Percentiles rank a stretch among this genome's conserved stretches.
Evolutionary conservation across 2,888 invertebrate genomes (phyloP).

Genomic region (Lepidocyrtinus sp.): DNA sequence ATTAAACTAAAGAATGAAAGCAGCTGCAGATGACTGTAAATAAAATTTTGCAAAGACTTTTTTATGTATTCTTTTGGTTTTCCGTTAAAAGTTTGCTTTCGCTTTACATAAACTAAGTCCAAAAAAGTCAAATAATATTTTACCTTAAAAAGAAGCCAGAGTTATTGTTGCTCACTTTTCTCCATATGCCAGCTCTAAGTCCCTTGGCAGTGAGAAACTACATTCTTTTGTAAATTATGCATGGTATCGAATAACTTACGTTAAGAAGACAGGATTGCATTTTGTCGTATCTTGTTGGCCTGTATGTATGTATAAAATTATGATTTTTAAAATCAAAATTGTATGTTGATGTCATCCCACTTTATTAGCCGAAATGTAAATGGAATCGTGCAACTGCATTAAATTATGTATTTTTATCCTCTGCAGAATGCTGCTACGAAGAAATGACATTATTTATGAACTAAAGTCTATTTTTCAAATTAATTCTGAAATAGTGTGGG

Average conservation of each 20-base stretch:
- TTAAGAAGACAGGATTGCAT: conserved; percentile 1
- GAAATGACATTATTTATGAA: too few species aligned
- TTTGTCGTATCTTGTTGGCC: too few species aligned
- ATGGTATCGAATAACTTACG: not conserved
- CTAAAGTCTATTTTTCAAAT: too few species aligned
- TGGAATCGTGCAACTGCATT: not conserved
- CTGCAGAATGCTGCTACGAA: not conserved
- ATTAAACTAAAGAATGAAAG: not conserved
- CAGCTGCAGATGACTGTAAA: conserved; percentile 34
- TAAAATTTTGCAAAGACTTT: conserved; percentile 3
- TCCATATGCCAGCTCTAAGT: too few species aligned
- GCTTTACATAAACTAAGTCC: not conserved
- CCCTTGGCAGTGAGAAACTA: too few species aligned
- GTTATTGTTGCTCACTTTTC: not conserved
- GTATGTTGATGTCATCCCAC: conserved; percentile 9
- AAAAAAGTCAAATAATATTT: not conserved
- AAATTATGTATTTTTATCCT: not conserved
- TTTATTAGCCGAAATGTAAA: not conserved
- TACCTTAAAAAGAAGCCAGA: conserved; percentile 1
- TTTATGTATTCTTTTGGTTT: not conserved
- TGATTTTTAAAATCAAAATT: not conserved
- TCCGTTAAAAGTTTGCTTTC: not conserved
- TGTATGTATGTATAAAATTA: not conserved
- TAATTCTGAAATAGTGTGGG: too few species aligned
- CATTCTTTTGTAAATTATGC: not conserved